Base-by-base conservation (phyloP, 2,113 vertebrate species). In the Hippocampus zosterae region DNA sequence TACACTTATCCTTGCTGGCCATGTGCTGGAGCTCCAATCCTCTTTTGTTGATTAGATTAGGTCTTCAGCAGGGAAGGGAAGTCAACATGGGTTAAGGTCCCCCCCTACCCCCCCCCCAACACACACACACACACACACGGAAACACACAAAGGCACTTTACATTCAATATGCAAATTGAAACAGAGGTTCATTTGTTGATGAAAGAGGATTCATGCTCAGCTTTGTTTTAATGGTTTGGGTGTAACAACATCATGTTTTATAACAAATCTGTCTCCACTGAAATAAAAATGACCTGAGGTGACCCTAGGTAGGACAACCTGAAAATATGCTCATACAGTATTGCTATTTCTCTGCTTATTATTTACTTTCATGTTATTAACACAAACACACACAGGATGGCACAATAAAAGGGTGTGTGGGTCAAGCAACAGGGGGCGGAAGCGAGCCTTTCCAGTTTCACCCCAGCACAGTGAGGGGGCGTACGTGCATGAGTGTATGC, bases 141-240 rank as follows among this genome's bases (percentile, higher is more conserved):
- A 78, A 40, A 67, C n/a, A 69, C 46, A 74, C 69, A 66, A 67
- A 29, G 71, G 75, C 79, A 70, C 76, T 83, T 86, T 84, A 80
- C 66, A 84, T 86, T 86, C 75, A 87, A 78, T 84, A 85, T 88
- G 78, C 79, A 83, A 90, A 90, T 83, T 86, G 61, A 80, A 83
- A 82, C 68, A 62, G 75, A 77, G 77, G 74, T 83, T 87, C 80
- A 88, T 87, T 89, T 85, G 82, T 82, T 85, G 84, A 87, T 88
- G 84, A 88, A 88, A 88, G 81, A 73, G 84, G 80, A 87, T 87
- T 85, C 83, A 72, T 81, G 84, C 74, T 88, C 78, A 88, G 80
- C 84, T 85, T 81, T 84, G 77, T 82, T 77, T 77, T 88, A 87
- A 88, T 88, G 85, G 84, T 50, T 77, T 73, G 78, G 78, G 78